phyloP scores from a whole-genome alignment of 2,113 vertebrate species.

The Takifugu bimaculatus region DNA sequence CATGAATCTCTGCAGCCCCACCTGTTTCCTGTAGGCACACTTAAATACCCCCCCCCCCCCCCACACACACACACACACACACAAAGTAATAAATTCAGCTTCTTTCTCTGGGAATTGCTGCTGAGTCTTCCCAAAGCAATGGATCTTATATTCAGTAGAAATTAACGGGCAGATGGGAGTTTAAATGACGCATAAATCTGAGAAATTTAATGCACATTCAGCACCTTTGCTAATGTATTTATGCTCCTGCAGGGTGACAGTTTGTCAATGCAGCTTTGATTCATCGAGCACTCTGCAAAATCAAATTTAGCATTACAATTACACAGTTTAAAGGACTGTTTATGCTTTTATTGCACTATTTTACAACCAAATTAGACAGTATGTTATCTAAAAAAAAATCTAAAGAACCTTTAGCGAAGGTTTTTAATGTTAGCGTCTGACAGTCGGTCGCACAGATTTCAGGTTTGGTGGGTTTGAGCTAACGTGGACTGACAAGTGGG shows the following conservation, averaged over 20 bases:
- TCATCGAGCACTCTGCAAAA: not conserved
- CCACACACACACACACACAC: too few species aligned
- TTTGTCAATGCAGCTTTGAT: not conserved
- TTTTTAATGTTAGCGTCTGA: conserved; percentile 15
- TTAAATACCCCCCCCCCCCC: conserved; percentile 10
- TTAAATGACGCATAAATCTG: conserved; percentile 9
- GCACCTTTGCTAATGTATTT: conserved; percentile 6
- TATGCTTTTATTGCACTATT: conserved; percentile 4
- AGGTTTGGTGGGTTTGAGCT: conserved; percentile 35
- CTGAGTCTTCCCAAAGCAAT: conserved; percentile 57
- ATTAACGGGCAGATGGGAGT: conserved; percentile 37
- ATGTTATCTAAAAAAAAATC: too few species aligned
- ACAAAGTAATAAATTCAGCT: conserved; percentile 59
- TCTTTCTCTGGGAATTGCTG: conserved; percentile 40
- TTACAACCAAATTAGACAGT: too few species aligned
- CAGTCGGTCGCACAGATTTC: conserved; percentile 19
- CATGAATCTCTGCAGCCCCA: conserved; percentile 56
- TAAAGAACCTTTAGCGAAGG: too few species aligned
- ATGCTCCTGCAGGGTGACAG: not conserved
- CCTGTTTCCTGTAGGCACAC: conserved; percentile 62
- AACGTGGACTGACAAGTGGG: conserved; percentile 67
- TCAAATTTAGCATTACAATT: too few species aligned
- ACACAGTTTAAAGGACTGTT: not conserved
- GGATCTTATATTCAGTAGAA: conserved; percentile 44
- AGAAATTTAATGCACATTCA: conserved; percentile 4